Evolutionary conservation across 1,140 invertebrate species (phyloP), one percentile per base, ranked within the genome.

Genomic region (Sarcophaga peregrina): DNA sequence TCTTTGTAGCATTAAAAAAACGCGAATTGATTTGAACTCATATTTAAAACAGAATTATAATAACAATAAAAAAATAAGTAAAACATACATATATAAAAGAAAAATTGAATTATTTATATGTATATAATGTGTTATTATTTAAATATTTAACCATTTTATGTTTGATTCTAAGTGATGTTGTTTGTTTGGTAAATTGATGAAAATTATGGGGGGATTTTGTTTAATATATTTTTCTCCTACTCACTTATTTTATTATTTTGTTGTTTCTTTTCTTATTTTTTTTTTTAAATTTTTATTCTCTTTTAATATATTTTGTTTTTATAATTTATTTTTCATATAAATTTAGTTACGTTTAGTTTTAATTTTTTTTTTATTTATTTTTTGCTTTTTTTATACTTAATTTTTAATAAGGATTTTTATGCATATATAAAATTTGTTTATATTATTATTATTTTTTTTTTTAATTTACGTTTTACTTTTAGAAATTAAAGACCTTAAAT

Each of bases 391-490:
- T 68, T 68, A 68, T 68, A 68, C 62, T 68, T 68, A 68, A 68
- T 68, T 68, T 68, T 68, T 68, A 68, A 78, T 78, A 78, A 78
- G 75, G 48, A 78, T 78, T 78, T 78, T 78, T 78, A 78, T 78
- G 75, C 75, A 78, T 78, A 78, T 78, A 78, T 78, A 78, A 78
- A 78, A 78, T 78, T 78, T 78, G 75, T 78, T 78, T 78, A 78
- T 78, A 78, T 78, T 78, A 52, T 48, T 76, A 17, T 78, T 75
- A 5, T 15, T 20, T 20, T 72, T 47, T 48, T 76, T 45, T 76
- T 76, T n/a, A 76, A 78, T 78, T 78, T 78, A 50, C 48, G 17
- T 78, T 46, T 52, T 52, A 20, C 50, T 78, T 78, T 78, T 78
- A 78, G 75, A 78, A 78, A 78, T 78, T 78, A 78, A 78, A 78